These are phyloP conservation scores for Toxotes jaculatrix DNA, from an alignment of 2,113 vertebrate species.

Conservation along the genomic window DNA sequence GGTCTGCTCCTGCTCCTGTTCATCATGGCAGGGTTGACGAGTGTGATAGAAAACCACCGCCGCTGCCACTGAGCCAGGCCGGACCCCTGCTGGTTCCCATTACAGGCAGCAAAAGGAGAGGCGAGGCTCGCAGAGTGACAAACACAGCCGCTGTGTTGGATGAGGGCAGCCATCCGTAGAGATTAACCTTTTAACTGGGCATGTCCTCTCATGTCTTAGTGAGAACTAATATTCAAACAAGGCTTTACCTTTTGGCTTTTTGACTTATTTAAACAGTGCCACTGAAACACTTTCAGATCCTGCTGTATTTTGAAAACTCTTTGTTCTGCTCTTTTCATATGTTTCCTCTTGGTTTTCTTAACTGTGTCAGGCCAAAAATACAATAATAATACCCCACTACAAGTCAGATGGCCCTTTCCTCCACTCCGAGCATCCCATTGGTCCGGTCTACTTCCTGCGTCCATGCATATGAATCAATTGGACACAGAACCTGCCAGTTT, in stretches of 20 bases:
- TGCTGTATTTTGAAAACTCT: too few species aligned
- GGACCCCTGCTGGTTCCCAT: conserved; percentile 73
- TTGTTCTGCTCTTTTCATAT: background rate
- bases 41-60: conserved; percentile 61
- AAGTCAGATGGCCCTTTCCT: background rate
- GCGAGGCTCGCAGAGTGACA: conserved; percentile 52
- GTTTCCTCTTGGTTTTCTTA: background rate
- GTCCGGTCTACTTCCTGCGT: conserved; percentile 29
- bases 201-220: conserved; percentile 33
- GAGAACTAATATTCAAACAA: conserved; percentile 23
- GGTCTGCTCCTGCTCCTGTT: conserved; percentile 62
- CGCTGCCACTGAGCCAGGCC: conserved; percentile 44
- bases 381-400: background rate
- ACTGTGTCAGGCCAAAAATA: background rate
- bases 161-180: conserved; percentile 35
- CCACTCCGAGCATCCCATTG: background rate
- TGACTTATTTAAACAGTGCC: conserved; percentile 10
- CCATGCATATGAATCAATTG: conserved; percentile 50
- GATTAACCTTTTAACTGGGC: conserved; percentile 59
- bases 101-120: conserved; percentile 68
- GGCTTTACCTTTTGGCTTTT: conserved; percentile 15
- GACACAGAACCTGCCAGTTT: conserved; percentile 54
- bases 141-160: conserved; percentile 57
- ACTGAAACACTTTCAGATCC: background rate
- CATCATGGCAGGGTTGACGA: conserved; percentile 56